Evolutionary conservation across 2,797 vertebrate genomes (phyloP).

Genomic region (Chrysocyon brachyurus): DNA sequence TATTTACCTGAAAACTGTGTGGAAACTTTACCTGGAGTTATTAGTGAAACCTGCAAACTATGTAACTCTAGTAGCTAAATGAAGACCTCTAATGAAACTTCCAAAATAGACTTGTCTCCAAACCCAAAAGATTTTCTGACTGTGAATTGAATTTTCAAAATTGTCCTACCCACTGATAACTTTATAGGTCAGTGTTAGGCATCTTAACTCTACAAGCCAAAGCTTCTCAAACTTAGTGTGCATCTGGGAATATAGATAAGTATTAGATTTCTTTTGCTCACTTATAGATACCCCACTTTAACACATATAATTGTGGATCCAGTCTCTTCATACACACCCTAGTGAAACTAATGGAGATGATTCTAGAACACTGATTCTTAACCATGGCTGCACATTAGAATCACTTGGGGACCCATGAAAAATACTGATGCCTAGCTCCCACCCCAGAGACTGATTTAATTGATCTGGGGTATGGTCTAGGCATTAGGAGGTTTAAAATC

Average conservation of each 20-base stretch:
- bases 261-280: not conserved
- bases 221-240: not conserved
- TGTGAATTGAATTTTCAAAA: not conserved
- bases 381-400: not conserved
- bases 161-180: not conserved
- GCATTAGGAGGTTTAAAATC: constrained; percentile 47
- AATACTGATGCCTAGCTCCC: not conserved
- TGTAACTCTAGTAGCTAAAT: not conserved
- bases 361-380: constrained; percentile 17
- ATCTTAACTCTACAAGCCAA: not conserved
- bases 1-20: not conserved
- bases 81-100: not conserved
- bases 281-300: not conserved
- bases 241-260: not conserved
- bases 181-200: not conserved
- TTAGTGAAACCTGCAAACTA: not conserved
- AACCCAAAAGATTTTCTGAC: not conserved
- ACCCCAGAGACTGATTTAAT: constrained; percentile 62
- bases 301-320: not conserved
- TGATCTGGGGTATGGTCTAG: not conserved
- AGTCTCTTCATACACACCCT: not conserved
- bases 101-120: not conserved
- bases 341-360: not conserved
- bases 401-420: not conserved
- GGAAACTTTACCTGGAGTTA: not conserved